Evolutionary conservation across 1,140 invertebrate species (phyloP).

Genomic region (Ridgeia piscesae): DNA sequence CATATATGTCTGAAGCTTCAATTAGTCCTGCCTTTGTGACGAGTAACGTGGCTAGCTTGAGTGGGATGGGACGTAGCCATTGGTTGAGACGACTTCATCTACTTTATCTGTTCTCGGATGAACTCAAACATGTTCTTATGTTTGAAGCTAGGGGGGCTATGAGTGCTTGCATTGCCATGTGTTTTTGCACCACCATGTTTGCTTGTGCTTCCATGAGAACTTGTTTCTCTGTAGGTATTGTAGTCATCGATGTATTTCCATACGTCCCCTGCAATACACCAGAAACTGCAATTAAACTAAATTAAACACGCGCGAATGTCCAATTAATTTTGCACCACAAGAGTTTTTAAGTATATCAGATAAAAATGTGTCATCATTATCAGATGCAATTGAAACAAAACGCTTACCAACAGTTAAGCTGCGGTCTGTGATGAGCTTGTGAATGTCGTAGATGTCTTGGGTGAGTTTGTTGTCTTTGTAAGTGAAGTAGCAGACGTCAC

Average conservation of each 20-base stretch:
- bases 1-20: too few relatives aligned
- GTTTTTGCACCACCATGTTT: too few relatives aligned
- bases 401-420: constrained; percentile 67
- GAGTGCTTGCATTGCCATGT: constrained; percentile 58
- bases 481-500: constrained; percentile 84
- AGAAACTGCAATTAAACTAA: not conserved
- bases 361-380: too few relatives aligned
- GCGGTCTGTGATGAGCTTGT: constrained; percentile 67
- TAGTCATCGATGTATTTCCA: constrained; percentile 6
- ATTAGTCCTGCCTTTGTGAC: too few relatives aligned
- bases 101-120: too few relatives aligned
- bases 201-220: too few relatives aligned
- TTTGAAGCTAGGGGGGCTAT: constrained; percentile 34
- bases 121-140: constrained; percentile 13
- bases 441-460: constrained; percentile 72
- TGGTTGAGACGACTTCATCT: too few relatives aligned
- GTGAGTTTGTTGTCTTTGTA: constrained; percentile 76
- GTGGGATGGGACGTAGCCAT: too few relatives aligned
- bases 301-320: too few relatives aligned
- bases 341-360: too few relatives aligned
- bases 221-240: constrained; percentile 61
- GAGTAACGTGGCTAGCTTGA: too few relatives aligned
- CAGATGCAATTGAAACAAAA: not conserved
- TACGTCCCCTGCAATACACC: constrained; percentile 1
- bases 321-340: too few relatives aligned